Conservation (phyloP, 2,797 vertebrate genomes). For the Acipenser ruthenus region DNA sequence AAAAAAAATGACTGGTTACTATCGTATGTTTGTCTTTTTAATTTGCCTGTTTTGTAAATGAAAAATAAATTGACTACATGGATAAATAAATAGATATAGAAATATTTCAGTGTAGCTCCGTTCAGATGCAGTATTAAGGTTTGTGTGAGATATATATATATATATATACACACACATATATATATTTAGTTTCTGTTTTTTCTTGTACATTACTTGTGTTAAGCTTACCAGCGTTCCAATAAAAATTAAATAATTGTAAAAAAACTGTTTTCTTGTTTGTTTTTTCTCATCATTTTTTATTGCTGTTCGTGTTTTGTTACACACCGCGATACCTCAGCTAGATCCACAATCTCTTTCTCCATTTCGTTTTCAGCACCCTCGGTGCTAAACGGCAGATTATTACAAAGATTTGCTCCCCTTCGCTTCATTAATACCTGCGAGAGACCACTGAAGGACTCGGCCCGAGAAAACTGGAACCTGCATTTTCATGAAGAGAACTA, state of each 20-base stretch:
- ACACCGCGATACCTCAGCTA: too few species aligned
- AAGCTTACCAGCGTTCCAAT: too few species aligned
- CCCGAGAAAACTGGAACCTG: conserved; percentile 23
- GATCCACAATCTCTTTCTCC: too few species aligned
- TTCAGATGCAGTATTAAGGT: conserved; percentile 51
- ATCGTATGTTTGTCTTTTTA: conserved; percentile 58
- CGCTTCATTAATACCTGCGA: too few species aligned
- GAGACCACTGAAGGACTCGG: too few species aligned
- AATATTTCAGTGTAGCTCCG: conserved; percentile 59
- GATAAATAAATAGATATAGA: conserved; percentile 47
- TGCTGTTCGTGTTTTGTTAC: conserved; percentile 29
- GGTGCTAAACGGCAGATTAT: too few species aligned
- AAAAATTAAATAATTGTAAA: too few species aligned
- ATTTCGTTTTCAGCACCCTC: too few species aligned
- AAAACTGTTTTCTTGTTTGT: background rate
- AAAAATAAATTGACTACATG: conserved; percentile 51
- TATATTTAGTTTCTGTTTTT: too few species aligned
- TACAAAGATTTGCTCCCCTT: too few species aligned
- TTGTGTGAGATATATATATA: conserved; percentile 40
- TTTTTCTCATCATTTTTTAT: conserved; percentile 38
- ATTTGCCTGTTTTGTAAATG: conserved; percentile 67
- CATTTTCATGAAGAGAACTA: conserved; percentile 29
- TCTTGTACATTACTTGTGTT: too few species aligned
- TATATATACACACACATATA: too few species aligned
- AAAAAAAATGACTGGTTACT: conserved; percentile 53